Evolutionary conservation across 2,888 invertebrate genomes (phyloP).

Genomic region (Nycteola revayana): DNA sequence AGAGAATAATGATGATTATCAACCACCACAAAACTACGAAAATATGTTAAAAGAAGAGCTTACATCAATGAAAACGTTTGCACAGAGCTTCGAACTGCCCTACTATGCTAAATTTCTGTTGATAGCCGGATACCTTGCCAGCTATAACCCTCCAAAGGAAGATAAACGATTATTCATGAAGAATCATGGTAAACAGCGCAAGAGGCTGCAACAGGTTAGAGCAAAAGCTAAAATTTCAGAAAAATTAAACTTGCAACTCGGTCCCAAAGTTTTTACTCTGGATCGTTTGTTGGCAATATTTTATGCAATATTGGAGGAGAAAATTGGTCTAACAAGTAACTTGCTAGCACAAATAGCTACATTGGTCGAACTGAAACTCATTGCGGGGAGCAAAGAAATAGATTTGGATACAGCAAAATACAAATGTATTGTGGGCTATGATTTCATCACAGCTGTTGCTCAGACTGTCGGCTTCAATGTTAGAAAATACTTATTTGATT

Average conservation of each 20-base stretch:
- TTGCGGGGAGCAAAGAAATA: constrained; percentile 87
- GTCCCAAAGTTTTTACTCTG: constrained; percentile 91
- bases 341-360: constrained; percentile 94
- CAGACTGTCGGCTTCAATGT: constrained; percentile 89
- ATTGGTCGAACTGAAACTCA: constrained; percentile 90
- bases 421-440: constrained; percentile 92
- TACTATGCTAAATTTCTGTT: constrained; percentile 94
- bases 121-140: constrained; percentile 95
- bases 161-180: constrained; percentile 94
- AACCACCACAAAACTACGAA: constrained; percentile 49
- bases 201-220: constrained; percentile 82
- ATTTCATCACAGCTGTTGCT: constrained; percentile 89
- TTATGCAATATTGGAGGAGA: constrained; percentile 92
- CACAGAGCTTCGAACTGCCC: constrained; percentile 89
- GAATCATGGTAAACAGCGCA: constrained; percentile 87
- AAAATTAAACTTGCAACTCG: constrained; percentile 86
- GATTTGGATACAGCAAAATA: constrained; percentile 91
- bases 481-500: constrained; percentile 89
- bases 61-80: constrained; percentile 78
- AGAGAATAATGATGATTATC: constrained; percentile 47
- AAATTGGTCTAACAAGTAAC: constrained; percentile 92
- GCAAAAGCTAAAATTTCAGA: constrained; percentile 81
- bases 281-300: constrained; percentile 94
- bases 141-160: constrained; percentile 94
- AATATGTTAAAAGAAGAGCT: constrained; percentile 67